A percentile compares a stretch with the other conserved stretches of the same genome.
Conservation (phyloP, 2,888 invertebrate species). For the Serripes groenlandicus region DNA sequence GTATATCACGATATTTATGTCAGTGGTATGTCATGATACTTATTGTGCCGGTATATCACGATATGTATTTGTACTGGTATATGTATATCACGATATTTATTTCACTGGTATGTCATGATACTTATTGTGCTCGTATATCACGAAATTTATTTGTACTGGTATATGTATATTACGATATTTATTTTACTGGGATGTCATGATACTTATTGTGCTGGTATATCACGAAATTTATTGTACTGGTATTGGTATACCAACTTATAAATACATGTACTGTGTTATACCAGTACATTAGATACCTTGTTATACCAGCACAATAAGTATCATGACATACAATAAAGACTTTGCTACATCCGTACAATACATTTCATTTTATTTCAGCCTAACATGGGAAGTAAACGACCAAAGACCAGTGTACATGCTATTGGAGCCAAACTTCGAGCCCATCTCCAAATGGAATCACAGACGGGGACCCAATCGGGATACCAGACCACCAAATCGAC, state of each 20-base stretch:
- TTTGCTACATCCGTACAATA: background rate
- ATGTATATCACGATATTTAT: too few species aligned
- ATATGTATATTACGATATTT: too few species aligned
- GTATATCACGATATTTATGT: too few species aligned
- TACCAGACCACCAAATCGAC: background rate
- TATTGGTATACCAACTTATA: background rate
- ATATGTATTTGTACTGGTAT: too few species aligned
- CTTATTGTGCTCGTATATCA: background rate
- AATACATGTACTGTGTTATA: background rate
- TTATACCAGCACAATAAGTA: background rate
- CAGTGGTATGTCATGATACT: too few species aligned
- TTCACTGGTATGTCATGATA: background rate
- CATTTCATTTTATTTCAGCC: conserved; percentile 53
- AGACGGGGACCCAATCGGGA: background rate
- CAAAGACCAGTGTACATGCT: conserved; percentile 70
- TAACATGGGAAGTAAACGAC: conserved; percentile 42
- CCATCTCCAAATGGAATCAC: conserved; percentile 12
- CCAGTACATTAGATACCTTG: background rate
- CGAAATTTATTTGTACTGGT: background rate
- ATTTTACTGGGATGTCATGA: background rate
- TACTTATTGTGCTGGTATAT: background rate
- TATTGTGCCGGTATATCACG: too few species aligned
- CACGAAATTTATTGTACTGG: background rate
- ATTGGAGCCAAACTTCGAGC: conserved; percentile 73
- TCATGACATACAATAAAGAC: background rate